These are phyloP conservation scores for Galeopsomyia nigrocyanea DNA, from an alignment of 2,888 invertebrate genomes.

Conservation along the genomic window DNA sequence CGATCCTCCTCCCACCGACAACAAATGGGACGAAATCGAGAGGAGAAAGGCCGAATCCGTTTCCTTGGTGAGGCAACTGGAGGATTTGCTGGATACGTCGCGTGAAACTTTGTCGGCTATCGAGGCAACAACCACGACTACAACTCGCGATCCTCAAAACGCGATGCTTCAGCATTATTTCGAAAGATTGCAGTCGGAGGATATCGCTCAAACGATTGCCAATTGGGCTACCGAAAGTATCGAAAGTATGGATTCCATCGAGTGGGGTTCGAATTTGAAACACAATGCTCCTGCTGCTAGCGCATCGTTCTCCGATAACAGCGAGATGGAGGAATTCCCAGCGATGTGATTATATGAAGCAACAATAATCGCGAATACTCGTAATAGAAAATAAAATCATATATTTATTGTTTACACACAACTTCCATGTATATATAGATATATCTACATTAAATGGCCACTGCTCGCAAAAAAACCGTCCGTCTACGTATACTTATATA, in stretches of 20 bases:
- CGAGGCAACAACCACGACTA: neutral
- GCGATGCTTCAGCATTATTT: neutral
- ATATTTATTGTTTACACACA: neutral
- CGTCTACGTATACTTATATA: neutral
- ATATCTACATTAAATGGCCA: constrained; percentile 40
- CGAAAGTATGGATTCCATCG: neutral
- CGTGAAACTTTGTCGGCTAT: constrained; percentile 9
- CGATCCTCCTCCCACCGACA: no score
- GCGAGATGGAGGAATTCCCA: constrained; percentile 21
- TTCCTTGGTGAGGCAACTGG: constrained; percentile 11
- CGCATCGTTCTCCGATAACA: neutral
- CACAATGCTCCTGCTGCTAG: no score
- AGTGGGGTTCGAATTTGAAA: no score
- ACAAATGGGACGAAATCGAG: constrained; percentile 9
- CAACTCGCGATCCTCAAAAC: neutral
- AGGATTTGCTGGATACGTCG: constrained; percentile 26
- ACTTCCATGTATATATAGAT: neutral
- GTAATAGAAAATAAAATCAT: constrained; percentile 5
- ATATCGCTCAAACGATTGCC: no score
- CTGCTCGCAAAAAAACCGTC: constrained; percentile 6
- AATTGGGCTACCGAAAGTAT: constrained; percentile 5
- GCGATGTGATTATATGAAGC: no score
- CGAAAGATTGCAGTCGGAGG: neutral
- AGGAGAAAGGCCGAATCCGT: constrained; percentile 7
- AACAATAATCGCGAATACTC: neutral